phyloP scores from a whole-genome alignment of 2,797 vertebrate species.

The Gallinago solitaria region DNA sequence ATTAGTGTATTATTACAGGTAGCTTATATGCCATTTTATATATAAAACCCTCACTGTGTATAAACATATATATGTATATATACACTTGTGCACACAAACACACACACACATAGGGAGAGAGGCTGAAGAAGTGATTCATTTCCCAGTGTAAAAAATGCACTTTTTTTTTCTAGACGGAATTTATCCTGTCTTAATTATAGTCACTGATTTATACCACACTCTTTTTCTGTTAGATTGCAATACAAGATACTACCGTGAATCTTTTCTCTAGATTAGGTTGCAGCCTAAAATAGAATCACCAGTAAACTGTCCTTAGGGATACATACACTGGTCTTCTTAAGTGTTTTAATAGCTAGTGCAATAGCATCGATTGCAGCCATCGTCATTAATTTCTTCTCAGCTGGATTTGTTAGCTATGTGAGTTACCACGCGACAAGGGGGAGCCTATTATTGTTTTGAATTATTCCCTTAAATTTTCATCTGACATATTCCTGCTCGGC shows the following conservation, averaged over 20 bases:
- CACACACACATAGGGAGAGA: not conserved
- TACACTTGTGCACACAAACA: not conserved
- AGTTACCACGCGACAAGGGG: not conserved
- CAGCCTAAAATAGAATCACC: not conserved
- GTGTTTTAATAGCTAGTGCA: not conserved
- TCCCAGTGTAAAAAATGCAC: not conserved
- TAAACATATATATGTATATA: not conserved
- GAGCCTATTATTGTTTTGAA: not conserved
- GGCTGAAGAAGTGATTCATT: not conserved
- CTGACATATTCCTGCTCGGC: not conserved
- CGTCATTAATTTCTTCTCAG: not conserved
- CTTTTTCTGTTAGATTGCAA: not conserved
- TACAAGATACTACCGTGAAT: not conserved
- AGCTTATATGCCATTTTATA: accelerated
- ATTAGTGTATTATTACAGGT: too few relatives aligned
- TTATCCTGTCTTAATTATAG: not conserved
- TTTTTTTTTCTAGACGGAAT: not conserved
- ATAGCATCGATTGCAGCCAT: not conserved
- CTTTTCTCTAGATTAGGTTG: not conserved
- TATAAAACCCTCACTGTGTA: not conserved
- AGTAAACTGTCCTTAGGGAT: not conserved
- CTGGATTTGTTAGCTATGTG: not conserved
- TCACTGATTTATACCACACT: not conserved
- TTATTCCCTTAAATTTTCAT: not conserved
- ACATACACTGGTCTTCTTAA: not conserved